Evolutionary conservation across 2,113 vertebrate genomes (phyloP).

Genomic region (Apeltes quadracus): DNA sequence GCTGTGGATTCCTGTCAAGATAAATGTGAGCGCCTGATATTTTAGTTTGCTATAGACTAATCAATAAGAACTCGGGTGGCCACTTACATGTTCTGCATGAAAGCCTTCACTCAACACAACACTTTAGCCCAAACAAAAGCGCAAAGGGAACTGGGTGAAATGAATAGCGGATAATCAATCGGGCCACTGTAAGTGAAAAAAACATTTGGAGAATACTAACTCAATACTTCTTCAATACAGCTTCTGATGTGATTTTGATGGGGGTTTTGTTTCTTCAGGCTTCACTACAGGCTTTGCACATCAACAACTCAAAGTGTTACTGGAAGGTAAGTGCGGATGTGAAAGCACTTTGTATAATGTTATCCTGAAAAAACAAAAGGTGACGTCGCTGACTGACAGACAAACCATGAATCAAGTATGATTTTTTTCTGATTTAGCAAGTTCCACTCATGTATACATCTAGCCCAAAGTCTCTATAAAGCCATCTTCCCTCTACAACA

Average conservation of each 20-base stretch:
- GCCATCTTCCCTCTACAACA: not conserved
- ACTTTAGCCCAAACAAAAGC: conserved; percentile 58
- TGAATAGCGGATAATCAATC: conserved; percentile 32
- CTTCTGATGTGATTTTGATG: conserved; percentile 40
- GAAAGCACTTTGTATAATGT: not conserved
- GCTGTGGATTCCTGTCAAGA: conserved; percentile 57
- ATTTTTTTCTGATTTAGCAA: not conserved
- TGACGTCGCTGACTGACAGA: not conserved
- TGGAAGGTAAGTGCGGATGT: conserved; percentile 5
- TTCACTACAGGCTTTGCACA: conserved; percentile 24
- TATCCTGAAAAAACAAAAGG: conserved; percentile 17
- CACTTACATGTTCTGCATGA: conserved; percentile 72
- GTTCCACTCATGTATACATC: not conserved
- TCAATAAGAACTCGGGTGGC: conserved; percentile 71
- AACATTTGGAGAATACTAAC: conserved; percentile 43
- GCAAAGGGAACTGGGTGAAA: conserved; percentile 37
- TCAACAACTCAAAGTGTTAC: conserved; percentile 16
- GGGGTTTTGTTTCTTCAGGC: conserved; percentile 23
- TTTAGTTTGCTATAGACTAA: conserved; percentile 32
- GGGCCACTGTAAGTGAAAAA: conserved; percentile 6
- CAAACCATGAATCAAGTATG: not conserved
- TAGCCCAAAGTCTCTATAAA: not conserved
- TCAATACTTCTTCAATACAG: conserved; percentile 57
- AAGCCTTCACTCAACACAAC: conserved; percentile 39
- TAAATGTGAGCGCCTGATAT: conserved; percentile 47